phyloP scores from a whole-genome alignment of 2,113 vertebrate species.

The Rhabdomys dilectus region DNA sequence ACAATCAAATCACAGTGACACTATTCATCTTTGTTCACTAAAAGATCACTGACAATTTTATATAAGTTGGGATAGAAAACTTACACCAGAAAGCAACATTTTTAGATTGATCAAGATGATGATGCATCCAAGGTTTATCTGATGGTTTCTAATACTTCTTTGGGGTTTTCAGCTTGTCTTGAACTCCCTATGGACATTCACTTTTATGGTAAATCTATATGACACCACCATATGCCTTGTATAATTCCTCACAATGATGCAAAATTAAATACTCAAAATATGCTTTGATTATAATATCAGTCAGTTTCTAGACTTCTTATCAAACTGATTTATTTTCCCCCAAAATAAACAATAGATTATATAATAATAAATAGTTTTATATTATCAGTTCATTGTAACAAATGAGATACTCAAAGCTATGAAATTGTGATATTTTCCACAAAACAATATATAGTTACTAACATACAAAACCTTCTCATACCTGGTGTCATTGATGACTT shows the following conservation, averaged over 20 bases:
- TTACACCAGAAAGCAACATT: not conserved
- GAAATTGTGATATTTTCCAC: not conserved
- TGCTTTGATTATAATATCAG: not conserved
- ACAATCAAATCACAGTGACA: not conserved
- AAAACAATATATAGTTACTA: not conserved
- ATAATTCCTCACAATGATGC: not conserved
- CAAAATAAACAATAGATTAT: not conserved
- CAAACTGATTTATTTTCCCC: not conserved
- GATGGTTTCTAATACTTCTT: not conserved
- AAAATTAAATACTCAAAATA: not conserved
- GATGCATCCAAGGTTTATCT: not conserved
- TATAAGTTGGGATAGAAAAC: not conserved
- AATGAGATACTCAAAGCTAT: not conserved
- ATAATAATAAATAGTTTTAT: not conserved
- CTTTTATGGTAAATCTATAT: not conserved
- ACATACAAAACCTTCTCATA: not conserved
- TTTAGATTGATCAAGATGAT: not conserved
- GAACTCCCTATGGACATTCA: not conserved
- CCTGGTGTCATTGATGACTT: not conserved
- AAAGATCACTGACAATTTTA: not conserved
- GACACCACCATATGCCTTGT: not conserved
- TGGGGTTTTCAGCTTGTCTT: not conserved
- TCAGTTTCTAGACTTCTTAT: not conserved
- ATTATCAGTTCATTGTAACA: not conserved
- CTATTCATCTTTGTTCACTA: not conserved